Conservation (phyloP, 2,797 vertebrate genomes). For the Myotis pilosus region DNA sequence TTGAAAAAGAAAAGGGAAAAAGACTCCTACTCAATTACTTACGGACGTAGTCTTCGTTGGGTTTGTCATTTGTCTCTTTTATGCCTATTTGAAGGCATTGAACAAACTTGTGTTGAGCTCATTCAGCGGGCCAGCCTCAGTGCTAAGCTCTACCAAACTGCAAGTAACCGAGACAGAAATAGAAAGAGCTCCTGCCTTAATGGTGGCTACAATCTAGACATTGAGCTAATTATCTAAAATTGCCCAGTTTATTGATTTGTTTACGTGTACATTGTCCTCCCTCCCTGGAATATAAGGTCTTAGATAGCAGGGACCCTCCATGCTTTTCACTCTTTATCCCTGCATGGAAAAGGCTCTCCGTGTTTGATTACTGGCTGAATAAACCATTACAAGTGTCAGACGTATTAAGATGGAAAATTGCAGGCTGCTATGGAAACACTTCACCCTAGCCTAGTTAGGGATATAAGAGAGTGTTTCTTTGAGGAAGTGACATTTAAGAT, state of each 20-base stretch:
- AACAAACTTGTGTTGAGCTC: background rate
- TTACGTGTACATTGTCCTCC: background rate
- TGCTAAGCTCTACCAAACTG: background rate
- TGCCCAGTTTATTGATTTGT: background rate
- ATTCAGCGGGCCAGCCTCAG: background rate
- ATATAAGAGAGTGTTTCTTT: slow-evolving; percentile 44
- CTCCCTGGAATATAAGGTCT: background rate
- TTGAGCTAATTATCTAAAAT: slow-evolving; percentile 16
- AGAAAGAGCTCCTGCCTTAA: background rate
- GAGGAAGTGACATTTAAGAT: slow-evolving; percentile 57
- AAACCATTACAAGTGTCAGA: slow-evolving; percentile 1
- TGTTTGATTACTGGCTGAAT: slow-evolving; percentile 34
- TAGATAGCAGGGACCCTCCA: background rate
- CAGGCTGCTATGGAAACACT: slow-evolving; percentile 46
- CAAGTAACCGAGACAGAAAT: background rate
- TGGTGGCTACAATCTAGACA: background rate
- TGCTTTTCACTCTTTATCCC: background rate
- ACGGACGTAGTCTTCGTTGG: background rate
- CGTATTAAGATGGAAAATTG: slow-evolving; percentile 47
- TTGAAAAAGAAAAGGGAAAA: background rate
- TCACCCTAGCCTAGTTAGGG: background rate
- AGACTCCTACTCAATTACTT: background rate
- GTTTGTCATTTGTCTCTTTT: background rate
- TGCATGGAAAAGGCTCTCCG: background rate
- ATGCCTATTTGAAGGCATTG: background rate